Percentiles rank a stretch among this genome's conserved stretches.
These are phyloP conservation scores for Neostethus bicornis DNA, from an alignment of 2,797 vertebrate genomes.

Conservation along the genomic window DNA sequence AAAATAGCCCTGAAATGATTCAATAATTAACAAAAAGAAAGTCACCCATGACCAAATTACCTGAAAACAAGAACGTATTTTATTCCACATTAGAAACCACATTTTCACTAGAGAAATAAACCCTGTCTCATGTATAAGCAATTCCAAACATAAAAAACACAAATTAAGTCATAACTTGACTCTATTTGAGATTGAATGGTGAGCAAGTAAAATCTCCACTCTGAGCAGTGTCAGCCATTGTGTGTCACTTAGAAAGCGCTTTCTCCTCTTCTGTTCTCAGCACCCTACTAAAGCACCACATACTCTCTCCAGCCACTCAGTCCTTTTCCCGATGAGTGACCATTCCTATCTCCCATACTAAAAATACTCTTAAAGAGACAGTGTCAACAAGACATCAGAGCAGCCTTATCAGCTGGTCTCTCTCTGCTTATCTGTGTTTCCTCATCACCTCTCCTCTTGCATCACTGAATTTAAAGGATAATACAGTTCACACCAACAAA, in stretches of 20 bases:
- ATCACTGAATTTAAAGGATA: conserved; percentile 58
- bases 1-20: conserved; percentile 15
- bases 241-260: conserved; percentile 21
- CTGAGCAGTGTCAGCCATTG: conserved; percentile 24
- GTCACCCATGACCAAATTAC: too few relatives aligned
- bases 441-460: conserved; percentile 36
- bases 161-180: conserved; percentile 31
- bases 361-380: conserved; percentile 87
- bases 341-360: conserved; percentile 77
- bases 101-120: not conserved
- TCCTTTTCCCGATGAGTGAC: conserved; percentile 76
- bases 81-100: not conserved
- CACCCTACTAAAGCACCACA: conserved; percentile 65
- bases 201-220: conserved; percentile 37
- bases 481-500: conserved; percentile 61
- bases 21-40: not conserved
- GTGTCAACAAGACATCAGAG: conserved; percentile 34
- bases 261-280: conserved; percentile 33
- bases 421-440: conserved; percentile 33
- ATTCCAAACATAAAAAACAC: conserved; percentile 11
- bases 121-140: conserved; percentile 21
- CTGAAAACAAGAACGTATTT: not conserved
- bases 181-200: conserved; percentile 30
- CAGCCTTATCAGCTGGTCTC: conserved; percentile 33
- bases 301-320: conserved; percentile 68